Percentiles rank a stretch among this genome's conserved stretches.
These are phyloP conservation scores for Platichthys flesus DNA, from an alignment of 2,113 vertebrate species.

Conservation along the genomic window DNA sequence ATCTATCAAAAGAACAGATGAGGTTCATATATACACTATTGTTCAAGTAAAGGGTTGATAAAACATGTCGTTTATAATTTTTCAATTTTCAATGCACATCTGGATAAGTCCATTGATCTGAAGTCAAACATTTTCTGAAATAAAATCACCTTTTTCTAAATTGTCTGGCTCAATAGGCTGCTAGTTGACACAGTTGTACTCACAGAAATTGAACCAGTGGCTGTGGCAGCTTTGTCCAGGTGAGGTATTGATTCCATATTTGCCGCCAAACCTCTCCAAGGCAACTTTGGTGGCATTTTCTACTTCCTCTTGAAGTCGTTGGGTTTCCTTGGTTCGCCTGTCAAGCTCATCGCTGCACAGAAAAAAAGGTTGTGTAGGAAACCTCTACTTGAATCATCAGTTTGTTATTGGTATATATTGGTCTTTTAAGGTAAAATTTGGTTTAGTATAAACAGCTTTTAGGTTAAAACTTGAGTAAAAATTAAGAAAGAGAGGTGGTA, in stretches of 20 bases:
- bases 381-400: background rate
- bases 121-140: background rate
- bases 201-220: slow-evolving; percentile 26
- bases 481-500: no score
- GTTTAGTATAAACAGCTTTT: background rate
- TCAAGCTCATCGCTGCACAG: slow-evolving; percentile 70
- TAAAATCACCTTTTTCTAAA: background rate
- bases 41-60: background rate
- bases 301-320: slow-evolving; percentile 73
- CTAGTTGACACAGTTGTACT: background rate
- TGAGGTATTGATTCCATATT: background rate
- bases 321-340: slow-evolving; percentile 69
- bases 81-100: background rate
- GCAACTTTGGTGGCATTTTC: slow-evolving; percentile 70
- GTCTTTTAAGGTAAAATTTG: background rate
- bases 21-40: slow-evolving; percentile 11
- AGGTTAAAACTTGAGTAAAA: background rate
- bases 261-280: slow-evolving; percentile 60
- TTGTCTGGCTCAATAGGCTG: background rate
- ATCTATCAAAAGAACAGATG: slow-evolving; percentile 52
- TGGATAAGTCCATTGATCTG: background rate
- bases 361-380: background rate
- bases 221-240: slow-evolving; percentile 19
- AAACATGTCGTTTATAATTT: background rate
- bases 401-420: background rate